Conservation (phyloP, 2,888 invertebrate genomes). For the Opisthograptis luteolata region DNA sequence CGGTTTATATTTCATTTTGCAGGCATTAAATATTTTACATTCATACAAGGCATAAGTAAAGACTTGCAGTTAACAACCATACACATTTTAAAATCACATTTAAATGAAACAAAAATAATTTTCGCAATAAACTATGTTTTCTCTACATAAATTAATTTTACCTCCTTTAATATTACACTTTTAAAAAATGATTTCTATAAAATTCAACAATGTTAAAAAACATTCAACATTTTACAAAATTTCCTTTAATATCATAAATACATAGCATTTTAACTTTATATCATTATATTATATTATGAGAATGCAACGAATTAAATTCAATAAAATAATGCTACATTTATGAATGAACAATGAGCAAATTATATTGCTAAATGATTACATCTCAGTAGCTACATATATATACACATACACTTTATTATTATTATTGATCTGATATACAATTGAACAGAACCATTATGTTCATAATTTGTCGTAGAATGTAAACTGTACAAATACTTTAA, state of each 20-base stretch:
- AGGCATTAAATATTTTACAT: conserved; percentile 72
- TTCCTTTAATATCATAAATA: conserved; percentile 51
- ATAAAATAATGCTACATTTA: neutral
- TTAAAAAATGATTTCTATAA: conserved; percentile 68
- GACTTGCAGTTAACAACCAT: conserved; percentile 52
- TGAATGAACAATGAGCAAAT: conserved; percentile 5
- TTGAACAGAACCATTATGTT: conserved; percentile 8
- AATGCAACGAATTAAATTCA: conserved; percentile 1
- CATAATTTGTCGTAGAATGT: neutral
- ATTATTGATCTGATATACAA: conserved; percentile 18
- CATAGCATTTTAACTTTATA: conserved; percentile 41
- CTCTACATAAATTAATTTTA: conserved; percentile 49
- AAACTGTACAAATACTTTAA: conserved; percentile 15
- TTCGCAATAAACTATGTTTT: conserved; percentile 37
- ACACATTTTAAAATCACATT: conserved; percentile 44
- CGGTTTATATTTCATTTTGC: conserved; percentile 69
- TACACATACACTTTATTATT: conserved; percentile 18
- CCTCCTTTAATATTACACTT: conserved; percentile 48
- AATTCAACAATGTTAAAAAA: conserved; percentile 78
- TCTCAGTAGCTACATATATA: conserved; percentile 19
- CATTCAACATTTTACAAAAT: conserved; percentile 76
- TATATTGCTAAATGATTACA: conserved; percentile 21
- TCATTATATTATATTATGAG: conserved; percentile 10
- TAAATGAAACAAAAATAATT: conserved; percentile 41
- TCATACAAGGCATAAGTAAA: conserved; percentile 68